A percentile compares a stretch with the other conserved stretches of the same genome.
phyloP scores from a whole-genome alignment of 2,113 vertebrate genomes.

The Corynorhinus townsendii region DNA sequence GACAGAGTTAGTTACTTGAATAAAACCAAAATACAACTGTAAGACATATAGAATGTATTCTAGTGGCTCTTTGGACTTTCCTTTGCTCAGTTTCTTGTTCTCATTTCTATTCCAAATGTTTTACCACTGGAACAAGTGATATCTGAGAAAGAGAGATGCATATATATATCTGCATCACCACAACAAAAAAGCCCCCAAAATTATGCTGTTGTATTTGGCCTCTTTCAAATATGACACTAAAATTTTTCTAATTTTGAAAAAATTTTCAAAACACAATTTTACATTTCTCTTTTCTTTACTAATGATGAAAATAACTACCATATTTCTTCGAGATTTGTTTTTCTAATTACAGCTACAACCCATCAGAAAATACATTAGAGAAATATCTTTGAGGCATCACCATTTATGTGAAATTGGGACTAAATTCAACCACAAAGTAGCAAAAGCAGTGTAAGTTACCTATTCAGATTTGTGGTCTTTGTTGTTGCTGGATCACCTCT shows the following conservation, averaged over 20 bases:
- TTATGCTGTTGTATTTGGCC: background rate
- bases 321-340: background rate
- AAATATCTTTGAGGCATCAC: conserved; percentile 51
- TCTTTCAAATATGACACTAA: background rate
- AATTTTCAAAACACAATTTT: background rate
- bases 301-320: background rate
- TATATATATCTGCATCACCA: no score
- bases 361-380: conserved; percentile 50
- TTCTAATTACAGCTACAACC: conserved; percentile 46
- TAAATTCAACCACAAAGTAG: conserved; percentile 54
- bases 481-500: background rate
- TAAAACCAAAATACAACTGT: background rate
- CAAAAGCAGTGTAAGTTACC: conserved; percentile 71
- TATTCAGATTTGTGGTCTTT: background rate
- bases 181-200: background rate
- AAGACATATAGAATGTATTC: background rate
- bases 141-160: background rate
- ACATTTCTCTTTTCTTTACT: background rate
- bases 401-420: conserved; percentile 65
- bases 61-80: background rate
- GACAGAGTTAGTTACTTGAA: background rate
- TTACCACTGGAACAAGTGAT: background rate
- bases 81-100: background rate
- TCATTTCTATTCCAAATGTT: background rate
- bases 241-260: background rate